Evolutionary conservation across 2,888 invertebrate genomes (phyloP), one percentile per base, ranked within the genome.

Genomic region (Saturnia pavonia): DNA sequence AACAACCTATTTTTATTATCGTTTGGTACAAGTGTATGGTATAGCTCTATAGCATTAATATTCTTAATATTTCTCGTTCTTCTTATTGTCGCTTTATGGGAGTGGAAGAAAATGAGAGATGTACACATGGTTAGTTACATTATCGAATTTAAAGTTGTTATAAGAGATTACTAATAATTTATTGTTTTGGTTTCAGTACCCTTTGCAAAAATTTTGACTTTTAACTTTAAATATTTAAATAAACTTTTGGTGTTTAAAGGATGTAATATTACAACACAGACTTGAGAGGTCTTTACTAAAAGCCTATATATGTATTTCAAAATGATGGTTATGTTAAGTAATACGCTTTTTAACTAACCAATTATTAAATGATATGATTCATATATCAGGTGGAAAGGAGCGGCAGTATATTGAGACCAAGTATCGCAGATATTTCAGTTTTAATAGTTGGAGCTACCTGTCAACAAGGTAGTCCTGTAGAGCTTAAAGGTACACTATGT

Each of bases 1-100:
- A 95, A 95, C 75, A 97, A 97, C 81, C 95, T 97, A 66, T 97
- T 96, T 81, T 85, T 95, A 1, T 86, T 97, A 42, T 96, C 97
- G 0, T 97, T 97, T 80, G 93, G 95, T 72, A 89, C 84, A 45
- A 87, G 91, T 0, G 96, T 97, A n/a, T 96, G 96, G 96, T 87
- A 95, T 68, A 94, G 95, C 43, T 92, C 94, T 27, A 76, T 91
- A 8, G 90, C 86, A 0, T 80, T 96, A 45, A 79, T 95, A 6
- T 73, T 94, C 19, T 69, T 95, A 40, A 85, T 94, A 66, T 90
- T 93, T 12, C 68, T 93, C 1, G 87, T 88, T 0, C 75, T 95
- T 1, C 81, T 91, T 14, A 70, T 87, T 0, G 90, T 91, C 0
- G 81, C 93, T 0, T 69, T 82, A 60, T 90, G 92, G 88, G 94